Base-by-base conservation (phyloP, 2,797 vertebrate genomes). In the Melanotaenia nigrans region DNA sequence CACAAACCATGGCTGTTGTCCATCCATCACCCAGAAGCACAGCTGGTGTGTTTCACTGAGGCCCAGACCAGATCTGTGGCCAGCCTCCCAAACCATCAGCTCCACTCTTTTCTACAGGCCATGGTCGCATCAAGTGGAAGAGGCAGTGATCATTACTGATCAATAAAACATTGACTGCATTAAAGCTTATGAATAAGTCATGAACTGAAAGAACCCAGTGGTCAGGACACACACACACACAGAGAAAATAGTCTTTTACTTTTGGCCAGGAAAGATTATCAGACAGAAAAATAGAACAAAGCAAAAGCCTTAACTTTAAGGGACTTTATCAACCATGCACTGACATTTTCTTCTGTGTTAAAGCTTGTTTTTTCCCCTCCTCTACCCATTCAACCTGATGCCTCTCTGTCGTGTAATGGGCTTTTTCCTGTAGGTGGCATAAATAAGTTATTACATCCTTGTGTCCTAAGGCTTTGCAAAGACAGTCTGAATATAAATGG, bases 141-240 rank as follows among this genome's bases (percentile, higher is more conserved):
- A 88, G 82, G 85, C 85, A 86, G 64, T 85, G 87, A 91, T 90
- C 85, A 57, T 76, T 71, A 57, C 81, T 90, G 79, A 93, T 93
- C 92, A 94, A 93, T 95, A 92, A 94, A 90, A 89, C 86, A 93
- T 87, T 2, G 81, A 88, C 88, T 90, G 84, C 90, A 91, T 94
- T 93, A 94, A 86, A 79, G 84, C 64, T 57, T 66, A 93, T 94
- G 78, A 93, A 93, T 93, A 91, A 94, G 83, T 92, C 84, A 94
- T 91, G 78, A 65, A 49, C 51, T 61, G 75, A 81, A 87, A 88
- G 78, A 90, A 78, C 63, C 65, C 69, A 74, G 85, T 72, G 53
- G 12, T 68, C 65, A 51, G 65, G 60, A 67, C 68, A 65, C 73
- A 65, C 68, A 60, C 68, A 38, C 38, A 63, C 62, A 69, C 62